phyloP scores from a whole-genome alignment of 1,140 invertebrate species.

The Pseudachorutes palmiensis region DNA sequence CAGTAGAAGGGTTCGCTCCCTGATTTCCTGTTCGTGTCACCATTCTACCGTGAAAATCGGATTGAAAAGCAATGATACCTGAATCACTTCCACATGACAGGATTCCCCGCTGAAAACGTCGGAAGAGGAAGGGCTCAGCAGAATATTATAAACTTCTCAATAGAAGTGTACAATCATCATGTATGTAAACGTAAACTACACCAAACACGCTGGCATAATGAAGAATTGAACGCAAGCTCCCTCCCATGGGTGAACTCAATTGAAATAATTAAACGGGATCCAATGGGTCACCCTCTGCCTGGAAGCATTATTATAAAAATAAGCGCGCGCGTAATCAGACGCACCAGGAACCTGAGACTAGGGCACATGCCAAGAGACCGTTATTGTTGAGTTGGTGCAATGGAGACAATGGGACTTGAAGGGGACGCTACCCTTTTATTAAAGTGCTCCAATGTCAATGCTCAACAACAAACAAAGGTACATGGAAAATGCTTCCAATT shows the following conservation, averaged over 20 bases:
- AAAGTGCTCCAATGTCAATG: background rate
- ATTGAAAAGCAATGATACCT: too few relatives aligned
- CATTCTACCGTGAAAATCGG: background rate
- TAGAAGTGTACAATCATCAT: too few relatives aligned
- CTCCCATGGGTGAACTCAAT: background rate
- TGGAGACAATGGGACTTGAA: background rate
- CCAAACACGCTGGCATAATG: too few relatives aligned
- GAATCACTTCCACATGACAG: too few relatives aligned
- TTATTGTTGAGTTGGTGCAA: background rate
- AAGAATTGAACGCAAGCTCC: background rate
- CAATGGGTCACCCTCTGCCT: background rate
- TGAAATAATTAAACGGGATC: background rate
- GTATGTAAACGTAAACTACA: too few relatives aligned
- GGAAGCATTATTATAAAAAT: background rate
- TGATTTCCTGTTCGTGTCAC: background rate
- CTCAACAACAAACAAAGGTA: background rate
- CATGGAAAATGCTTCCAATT: background rate
- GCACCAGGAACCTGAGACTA: too few relatives aligned
- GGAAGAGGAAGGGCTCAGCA: too few relatives aligned
- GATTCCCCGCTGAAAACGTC: too few relatives aligned
- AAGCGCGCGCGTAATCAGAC: too few relatives aligned
- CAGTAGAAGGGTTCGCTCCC: too few relatives aligned
- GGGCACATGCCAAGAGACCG: too few relatives aligned
- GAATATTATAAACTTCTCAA: too few relatives aligned
- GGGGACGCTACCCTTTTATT: background rate